Conservation (phyloP, 2,797 vertebrate species). For the Esox masquinongy region DNA sequence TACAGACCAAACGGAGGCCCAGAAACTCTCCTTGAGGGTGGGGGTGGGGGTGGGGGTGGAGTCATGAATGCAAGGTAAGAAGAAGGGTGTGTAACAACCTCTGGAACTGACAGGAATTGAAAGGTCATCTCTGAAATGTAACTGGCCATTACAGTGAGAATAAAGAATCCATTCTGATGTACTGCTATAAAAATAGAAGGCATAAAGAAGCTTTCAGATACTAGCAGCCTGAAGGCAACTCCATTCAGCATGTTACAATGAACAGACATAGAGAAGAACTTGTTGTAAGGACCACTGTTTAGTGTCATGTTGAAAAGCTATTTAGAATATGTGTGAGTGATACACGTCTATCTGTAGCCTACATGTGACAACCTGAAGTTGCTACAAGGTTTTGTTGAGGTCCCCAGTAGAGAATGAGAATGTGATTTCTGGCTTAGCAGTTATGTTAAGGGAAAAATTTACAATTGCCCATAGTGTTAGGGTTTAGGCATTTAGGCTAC, state of each 20-base stretch:
- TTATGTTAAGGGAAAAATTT: too few relatives aligned
- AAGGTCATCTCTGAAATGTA: constrained; percentile 30
- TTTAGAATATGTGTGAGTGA: not conserved
- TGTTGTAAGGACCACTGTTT: not conserved
- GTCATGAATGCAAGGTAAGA: not conserved
- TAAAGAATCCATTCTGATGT: constrained; percentile 8
- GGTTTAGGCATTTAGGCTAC: too few relatives aligned
- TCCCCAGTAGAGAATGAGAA: too few relatives aligned
- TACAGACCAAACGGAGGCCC: not conserved
- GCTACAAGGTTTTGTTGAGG: too few relatives aligned
- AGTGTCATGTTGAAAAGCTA: not conserved
- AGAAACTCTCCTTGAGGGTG: not conserved
- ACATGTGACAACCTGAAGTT: too few relatives aligned
- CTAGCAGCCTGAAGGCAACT: constrained; percentile 7
- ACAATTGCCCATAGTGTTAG: too few relatives aligned
- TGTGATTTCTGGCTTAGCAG: too few relatives aligned
- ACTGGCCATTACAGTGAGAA: constrained; percentile 18
- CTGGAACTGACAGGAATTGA: constrained; percentile 7
- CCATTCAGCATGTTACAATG: too few relatives aligned
- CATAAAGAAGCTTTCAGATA: not conserved
- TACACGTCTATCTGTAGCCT: too few relatives aligned
- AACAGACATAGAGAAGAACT: too few relatives aligned
- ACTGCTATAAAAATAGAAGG: not conserved
- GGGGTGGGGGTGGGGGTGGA: not conserved
- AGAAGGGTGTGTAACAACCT: constrained; percentile 9